Evolutionary conservation across 2,888 invertebrate species (phyloP), one percentile per base, ranked within the genome.

Genomic region (Callyntrura guangdongensis): DNA sequence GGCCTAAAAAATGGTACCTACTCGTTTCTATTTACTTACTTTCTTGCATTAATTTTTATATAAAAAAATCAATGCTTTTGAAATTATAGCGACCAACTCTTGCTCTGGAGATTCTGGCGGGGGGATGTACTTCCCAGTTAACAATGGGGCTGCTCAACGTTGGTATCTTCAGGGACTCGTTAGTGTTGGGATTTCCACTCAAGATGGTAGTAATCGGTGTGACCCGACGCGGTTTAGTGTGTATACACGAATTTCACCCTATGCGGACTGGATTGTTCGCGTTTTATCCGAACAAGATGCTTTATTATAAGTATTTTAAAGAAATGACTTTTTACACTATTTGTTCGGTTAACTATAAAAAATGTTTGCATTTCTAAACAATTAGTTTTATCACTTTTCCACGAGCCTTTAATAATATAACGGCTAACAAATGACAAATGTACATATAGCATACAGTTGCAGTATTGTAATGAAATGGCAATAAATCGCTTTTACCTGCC

Each of bases 91-190:
- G 56, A 86, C 92, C 0, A 93, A 93, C 45, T 93, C 93, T 0
- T 93, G 93, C 69, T 92, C 90, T 47, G 93, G 94, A 1, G 94
- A 94, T 56, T 92, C 92, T 67, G 94, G 94, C 2, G 91, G 90
- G n/a, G 92, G 92, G 0, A 92, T 92, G n/a, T 92, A 92, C 17
- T 92, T 92, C 59, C 88, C 92, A 0, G 17, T 85, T 0, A 74
- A 56, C 4, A 87, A 49, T 6, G 64, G 74, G 4, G 85, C 81
- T 12, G 3, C 74, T 1, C 82, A 90, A 1, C 67, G 90, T 22
- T 94, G 93, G 93, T 92, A 92, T 77, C 61, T 94, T 36, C 93
- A 92, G 86, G 94, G 94, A 11, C 90, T 92, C 17, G 93, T 93
- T 6, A 92, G 93, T 53, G 93, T 93, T 8, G 93, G 93, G 0